phyloP scores from a whole-genome alignment of 2,797 vertebrate genomes.

The Tapera naevia region DNA sequence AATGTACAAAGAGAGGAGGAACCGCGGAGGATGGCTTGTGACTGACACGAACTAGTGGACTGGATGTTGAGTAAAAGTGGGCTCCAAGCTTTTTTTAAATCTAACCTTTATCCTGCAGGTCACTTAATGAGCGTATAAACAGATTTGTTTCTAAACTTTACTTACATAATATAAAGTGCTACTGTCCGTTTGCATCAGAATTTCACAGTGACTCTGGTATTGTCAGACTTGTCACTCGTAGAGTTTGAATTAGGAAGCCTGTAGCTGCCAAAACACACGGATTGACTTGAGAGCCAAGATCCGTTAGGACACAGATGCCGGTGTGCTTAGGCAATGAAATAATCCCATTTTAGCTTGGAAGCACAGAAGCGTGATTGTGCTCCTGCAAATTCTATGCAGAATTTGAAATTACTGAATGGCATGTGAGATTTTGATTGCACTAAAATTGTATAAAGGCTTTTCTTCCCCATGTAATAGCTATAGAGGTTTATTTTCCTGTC shows the following conservation, averaged over 20 bases:
- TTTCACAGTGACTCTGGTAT: background rate
- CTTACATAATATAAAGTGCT: background rate
- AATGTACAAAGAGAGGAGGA: background rate
- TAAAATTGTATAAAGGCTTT: background rate
- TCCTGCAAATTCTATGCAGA: conserved; percentile 18
- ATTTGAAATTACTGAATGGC: conserved; percentile 16
- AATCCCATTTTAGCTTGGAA: background rate
- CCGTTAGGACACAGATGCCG: background rate
- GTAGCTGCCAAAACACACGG: background rate
- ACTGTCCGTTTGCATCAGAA: background rate
- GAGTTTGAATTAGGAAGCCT: background rate
- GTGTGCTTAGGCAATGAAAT: conserved; percentile 29
- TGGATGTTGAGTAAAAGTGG: background rate
- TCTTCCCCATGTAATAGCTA: background rate
- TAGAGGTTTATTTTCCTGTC: conserved; percentile 11
- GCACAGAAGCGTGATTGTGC: background rate
- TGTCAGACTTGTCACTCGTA: background rate
- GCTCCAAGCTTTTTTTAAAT: background rate
- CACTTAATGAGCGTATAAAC: background rate
- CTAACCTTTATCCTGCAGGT: background rate
- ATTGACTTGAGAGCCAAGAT: background rate
- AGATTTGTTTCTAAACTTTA: background rate
- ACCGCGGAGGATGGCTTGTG: background rate
- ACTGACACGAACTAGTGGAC: background rate
- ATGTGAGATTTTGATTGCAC: conserved; percentile 24